These are phyloP conservation scores for Perizoma flavofasciatum DNA, from an alignment of 2,888 invertebrate genomes.

Conservation along the genomic window DNA sequence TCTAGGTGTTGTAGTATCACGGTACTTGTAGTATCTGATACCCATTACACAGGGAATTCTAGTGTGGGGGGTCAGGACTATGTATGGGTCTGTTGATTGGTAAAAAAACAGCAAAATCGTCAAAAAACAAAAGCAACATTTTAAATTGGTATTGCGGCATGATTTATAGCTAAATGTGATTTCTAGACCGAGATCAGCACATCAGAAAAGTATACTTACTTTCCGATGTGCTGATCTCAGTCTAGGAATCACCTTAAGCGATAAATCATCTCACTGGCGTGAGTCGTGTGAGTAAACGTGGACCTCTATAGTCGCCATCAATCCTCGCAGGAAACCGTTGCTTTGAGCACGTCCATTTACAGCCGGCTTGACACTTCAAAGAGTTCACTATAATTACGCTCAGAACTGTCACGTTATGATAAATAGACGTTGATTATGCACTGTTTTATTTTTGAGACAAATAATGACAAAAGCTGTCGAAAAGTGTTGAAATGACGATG, in stretches of 20 bases:
- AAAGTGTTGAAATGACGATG: slow-evolving; percentile 43
- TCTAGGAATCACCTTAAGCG: neutral
- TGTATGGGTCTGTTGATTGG: too few relatives aligned
- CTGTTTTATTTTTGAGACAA: slow-evolving; percentile 54
- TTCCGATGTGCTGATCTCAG: too few relatives aligned
- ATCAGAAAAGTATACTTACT: too few relatives aligned
- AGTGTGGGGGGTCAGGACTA: too few relatives aligned
- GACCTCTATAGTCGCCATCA: slow-evolving; percentile 24
- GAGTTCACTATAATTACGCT: slow-evolving; percentile 56
- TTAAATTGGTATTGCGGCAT: neutral
- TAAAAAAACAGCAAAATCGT: too few relatives aligned
- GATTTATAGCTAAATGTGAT: slow-evolving; percentile 13
- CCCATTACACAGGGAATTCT: too few relatives aligned
- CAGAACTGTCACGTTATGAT: slow-evolving; percentile 64
- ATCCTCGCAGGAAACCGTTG: slow-evolving; percentile 30
- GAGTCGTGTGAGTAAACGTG: slow-evolving; percentile 20
- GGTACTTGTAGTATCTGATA: too few relatives aligned
- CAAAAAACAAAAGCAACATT: too few relatives aligned
- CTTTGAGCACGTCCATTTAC: slow-evolving; percentile 61
- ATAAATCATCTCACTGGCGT: slow-evolving; percentile 14
- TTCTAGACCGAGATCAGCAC: neutral
- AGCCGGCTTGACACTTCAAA: slow-evolving; percentile 68
- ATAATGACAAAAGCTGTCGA: slow-evolving; percentile 49
- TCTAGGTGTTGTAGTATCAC: too few relatives aligned
- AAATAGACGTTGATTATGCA: slow-evolving; percentile 68